Conservation (phyloP, 2,797 vertebrate species). For the Distichodus sexfasciatus region DNA sequence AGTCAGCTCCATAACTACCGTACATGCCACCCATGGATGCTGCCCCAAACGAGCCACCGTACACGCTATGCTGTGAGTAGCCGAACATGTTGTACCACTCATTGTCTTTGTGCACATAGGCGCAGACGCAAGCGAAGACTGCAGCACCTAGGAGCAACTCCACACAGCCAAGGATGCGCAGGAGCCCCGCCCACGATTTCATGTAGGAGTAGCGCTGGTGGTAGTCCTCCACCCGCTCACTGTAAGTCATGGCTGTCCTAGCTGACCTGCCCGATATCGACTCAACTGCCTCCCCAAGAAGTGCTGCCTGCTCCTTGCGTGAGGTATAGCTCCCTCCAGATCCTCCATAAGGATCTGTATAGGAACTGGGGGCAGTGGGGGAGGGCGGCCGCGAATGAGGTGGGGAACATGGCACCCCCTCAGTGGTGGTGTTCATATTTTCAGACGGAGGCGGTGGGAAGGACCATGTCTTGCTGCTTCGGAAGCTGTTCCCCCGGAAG, state of each 20-base stretch:
- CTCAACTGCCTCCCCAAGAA: constrained; percentile 70
- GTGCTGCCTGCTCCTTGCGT: constrained; percentile 74
- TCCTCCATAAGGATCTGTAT: constrained; percentile 68
- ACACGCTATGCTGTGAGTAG: constrained; percentile 69
- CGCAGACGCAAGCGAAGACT: constrained; percentile 85
- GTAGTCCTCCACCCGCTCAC: constrained; percentile 76
- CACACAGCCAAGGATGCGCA: constrained; percentile 76
- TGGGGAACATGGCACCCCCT: constrained; percentile 78
- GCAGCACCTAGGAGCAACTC: constrained; percentile 82
- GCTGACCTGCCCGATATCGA: constrained; percentile 71
- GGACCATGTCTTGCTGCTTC: constrained; percentile 64
- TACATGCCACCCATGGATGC: constrained; percentile 39
- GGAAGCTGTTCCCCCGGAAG: constrained; percentile 75
- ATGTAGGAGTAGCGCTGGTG: constrained; percentile 79
- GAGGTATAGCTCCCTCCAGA: constrained; percentile 72
- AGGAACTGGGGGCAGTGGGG: constrained; percentile 70
- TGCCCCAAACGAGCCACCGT: constrained; percentile 70
- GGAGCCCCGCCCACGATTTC: constrained; percentile 87
- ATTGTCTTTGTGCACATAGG: constrained; percentile 87
- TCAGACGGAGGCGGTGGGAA: constrained; percentile 49
- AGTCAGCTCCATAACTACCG: constrained; percentile 66
- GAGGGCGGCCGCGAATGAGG: constrained; percentile 76
- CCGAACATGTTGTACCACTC: constrained; percentile 89
- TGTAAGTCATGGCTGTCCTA: constrained; percentile 70
- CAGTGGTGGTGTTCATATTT: constrained; percentile 54